A percentile compares a stretch with the other conserved stretches of the same genome.
phyloP scores from a whole-genome alignment of 1,140 invertebrate genomes.

The Trissolcus basalis region DNA sequence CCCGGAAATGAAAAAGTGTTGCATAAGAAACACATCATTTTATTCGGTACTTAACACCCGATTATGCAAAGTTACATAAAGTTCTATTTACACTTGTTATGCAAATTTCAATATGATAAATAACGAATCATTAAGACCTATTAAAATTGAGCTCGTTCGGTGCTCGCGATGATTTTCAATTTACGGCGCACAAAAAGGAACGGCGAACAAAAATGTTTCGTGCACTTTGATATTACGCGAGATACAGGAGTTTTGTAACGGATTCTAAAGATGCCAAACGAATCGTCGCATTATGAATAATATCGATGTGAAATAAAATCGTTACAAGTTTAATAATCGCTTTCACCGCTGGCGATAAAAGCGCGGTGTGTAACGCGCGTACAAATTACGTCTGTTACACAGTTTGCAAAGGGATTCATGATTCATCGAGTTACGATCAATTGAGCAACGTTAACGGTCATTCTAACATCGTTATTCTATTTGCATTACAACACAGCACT shows the following conservation, averaged over 20 bases:
- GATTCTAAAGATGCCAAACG: slow-evolving; percentile 9
- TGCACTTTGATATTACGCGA: neutral
- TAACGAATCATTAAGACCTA: slow-evolving; percentile 25
- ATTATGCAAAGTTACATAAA: slow-evolving; percentile 52
- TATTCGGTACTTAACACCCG: slow-evolving; percentile 33
- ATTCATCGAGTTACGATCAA: slow-evolving; percentile 32
- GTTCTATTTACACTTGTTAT: slow-evolving; percentile 23
- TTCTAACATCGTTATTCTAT: slow-evolving; percentile 26
- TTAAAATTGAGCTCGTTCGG: neutral
- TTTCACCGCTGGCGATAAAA: slow-evolving; percentile 32
- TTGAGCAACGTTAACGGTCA: slow-evolving; percentile 33
- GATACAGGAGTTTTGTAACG: neutral
- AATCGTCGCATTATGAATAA: slow-evolving; percentile 30
- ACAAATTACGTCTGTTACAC: slow-evolving; percentile 30
- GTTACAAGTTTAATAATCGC: slow-evolving; percentile 30
- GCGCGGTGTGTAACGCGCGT: slow-evolving; percentile 14
- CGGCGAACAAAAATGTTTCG: neutral
- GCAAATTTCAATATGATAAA: slow-evolving; percentile 22
- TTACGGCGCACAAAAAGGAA: too few relatives aligned
- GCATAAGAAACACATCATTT: slow-evolving; percentile 34
- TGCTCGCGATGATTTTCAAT: neutral
- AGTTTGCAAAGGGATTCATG: slow-evolving; percentile 13
- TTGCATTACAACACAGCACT: slow-evolving; percentile 24
- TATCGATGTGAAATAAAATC: slow-evolving; percentile 5
- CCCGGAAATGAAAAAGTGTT: slow-evolving; percentile 30